Conservation (phyloP, 2,797 vertebrate genomes). For the Hipposideros larvatus region DNA sequence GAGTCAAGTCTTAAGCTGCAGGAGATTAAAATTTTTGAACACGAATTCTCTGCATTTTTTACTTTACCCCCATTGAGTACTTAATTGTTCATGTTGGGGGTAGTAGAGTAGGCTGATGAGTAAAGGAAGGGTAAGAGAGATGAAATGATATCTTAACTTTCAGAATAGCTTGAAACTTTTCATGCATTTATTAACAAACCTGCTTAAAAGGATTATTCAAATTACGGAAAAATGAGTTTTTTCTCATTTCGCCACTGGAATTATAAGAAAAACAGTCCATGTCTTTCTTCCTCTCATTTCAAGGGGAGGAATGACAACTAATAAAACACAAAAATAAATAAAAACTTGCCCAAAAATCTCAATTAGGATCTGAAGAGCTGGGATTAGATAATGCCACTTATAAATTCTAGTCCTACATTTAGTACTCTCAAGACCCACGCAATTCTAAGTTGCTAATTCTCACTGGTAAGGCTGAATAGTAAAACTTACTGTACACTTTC, state of each 20-base stretch:
- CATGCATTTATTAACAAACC: neutral
- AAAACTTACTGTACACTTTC: neutral
- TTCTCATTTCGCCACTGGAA: neutral
- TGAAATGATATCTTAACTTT: neutral
- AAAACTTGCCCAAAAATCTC: neutral
- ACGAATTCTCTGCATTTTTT: neutral
- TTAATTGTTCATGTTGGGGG: neutral
- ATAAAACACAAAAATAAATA: neutral
- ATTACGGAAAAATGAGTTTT: neutral
- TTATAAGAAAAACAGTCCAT: neutral
- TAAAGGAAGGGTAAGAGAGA: neutral
- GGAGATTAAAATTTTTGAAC: neutral
- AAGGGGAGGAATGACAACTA: neutral
- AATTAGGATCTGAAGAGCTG: neutral
- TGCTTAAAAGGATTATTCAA: constrained; percentile 7
- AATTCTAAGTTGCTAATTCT: neutral
- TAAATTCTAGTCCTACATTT: neutral
- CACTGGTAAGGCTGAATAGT: neutral
- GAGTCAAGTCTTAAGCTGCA: neutral
- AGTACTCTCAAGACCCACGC: neutral
- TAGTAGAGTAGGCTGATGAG: neutral
- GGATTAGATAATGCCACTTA: neutral
- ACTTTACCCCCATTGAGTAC: neutral
- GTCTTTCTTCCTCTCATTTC: neutral
- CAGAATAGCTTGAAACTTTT: neutral